Conservation (phyloP, 2,797 vertebrate species). For the Cossypha niveicapilla region DNA sequence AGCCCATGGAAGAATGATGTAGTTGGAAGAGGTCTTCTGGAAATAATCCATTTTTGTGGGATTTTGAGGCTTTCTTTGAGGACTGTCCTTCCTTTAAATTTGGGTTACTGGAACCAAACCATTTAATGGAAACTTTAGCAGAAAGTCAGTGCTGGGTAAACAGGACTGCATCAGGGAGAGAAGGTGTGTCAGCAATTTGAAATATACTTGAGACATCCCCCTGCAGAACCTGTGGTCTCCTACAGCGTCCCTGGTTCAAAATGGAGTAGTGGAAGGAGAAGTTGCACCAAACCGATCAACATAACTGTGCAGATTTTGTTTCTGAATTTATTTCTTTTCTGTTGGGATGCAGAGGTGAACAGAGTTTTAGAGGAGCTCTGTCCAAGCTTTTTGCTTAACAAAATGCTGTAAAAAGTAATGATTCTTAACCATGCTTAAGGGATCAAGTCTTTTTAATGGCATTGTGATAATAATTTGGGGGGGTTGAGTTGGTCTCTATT, state of each 20-base stretch:
- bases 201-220: not conserved
- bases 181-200: fast-evolving
- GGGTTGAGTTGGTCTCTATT: not conserved
- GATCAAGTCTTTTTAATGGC: not conserved
- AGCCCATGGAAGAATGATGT: not conserved
- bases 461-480: not conserved
- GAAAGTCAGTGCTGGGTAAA: not conserved
- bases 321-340: not conserved
- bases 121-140: not conserved
- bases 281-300: not conserved
- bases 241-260: too few species aligned
- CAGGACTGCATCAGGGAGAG: not conserved
- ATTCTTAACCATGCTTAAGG: not conserved
- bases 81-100: not conserved
- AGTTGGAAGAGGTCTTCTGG: not conserved
- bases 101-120: not conserved
- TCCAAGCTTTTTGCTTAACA: not conserved
- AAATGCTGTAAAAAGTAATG: not conserved
- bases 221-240: not conserved
- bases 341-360: not conserved
- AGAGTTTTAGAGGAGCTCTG: not conserved
- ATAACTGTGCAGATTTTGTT: not conserved
- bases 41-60: not conserved
- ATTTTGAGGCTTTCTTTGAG: not conserved
- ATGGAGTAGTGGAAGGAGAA: too few species aligned